Percentiles rank a stretch among this genome's conserved stretches.
phyloP scores from a whole-genome alignment of 2,113 vertebrate species.

The Scophthalmus maximus region DNA sequence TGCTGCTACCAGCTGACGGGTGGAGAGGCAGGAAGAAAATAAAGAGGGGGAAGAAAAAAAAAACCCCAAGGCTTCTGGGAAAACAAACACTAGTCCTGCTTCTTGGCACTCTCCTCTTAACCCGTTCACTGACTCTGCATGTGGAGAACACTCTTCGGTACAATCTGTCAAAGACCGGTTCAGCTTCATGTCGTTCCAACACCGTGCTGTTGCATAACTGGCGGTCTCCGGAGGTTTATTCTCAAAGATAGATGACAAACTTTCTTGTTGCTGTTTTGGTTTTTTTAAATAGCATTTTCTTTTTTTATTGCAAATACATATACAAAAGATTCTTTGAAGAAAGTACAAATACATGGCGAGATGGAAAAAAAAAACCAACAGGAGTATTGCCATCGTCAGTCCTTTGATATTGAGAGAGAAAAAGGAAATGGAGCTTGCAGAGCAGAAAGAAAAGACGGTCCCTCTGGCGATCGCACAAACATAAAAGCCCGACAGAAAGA shows the following conservation, averaged over 20 bases:
- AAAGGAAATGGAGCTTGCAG: slow-evolving; percentile 41
- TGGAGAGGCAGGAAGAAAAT: slow-evolving; percentile 44
- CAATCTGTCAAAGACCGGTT: neutral
- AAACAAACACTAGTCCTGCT: slow-evolving; percentile 56
- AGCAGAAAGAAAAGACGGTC: slow-evolving; percentile 78
- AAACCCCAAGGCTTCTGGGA: slow-evolving; percentile 64
- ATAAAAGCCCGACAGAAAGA: slow-evolving; percentile 10
- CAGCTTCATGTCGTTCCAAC: neutral
- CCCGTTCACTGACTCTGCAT: slow-evolving; percentile 42
- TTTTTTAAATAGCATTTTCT: slow-evolving; percentile 54
- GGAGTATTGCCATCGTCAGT: slow-evolving; percentile 73
- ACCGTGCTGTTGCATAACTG: neutral
- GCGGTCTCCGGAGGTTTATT: neutral
- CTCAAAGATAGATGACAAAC: slow-evolving; percentile 9
- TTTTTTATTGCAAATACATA: slow-evolving; percentile 91
- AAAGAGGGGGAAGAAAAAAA: slow-evolving; percentile 24
- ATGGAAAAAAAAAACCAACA: slow-evolving; percentile 69
- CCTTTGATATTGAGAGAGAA: slow-evolving; percentile 54
- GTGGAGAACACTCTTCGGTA: neutral
- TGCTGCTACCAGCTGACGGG: slow-evolving; percentile 64
- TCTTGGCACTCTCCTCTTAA: slow-evolving; percentile 57
- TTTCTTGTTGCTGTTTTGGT: neutral
- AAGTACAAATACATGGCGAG: slow-evolving; percentile 84
- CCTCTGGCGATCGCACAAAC: slow-evolving; percentile 79
- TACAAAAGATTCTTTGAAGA: slow-evolving; percentile 91